Evolutionary conservation across 2,797 vertebrate genomes (phyloP).

Genomic region (Lepilemur septentrionalis): DNA sequence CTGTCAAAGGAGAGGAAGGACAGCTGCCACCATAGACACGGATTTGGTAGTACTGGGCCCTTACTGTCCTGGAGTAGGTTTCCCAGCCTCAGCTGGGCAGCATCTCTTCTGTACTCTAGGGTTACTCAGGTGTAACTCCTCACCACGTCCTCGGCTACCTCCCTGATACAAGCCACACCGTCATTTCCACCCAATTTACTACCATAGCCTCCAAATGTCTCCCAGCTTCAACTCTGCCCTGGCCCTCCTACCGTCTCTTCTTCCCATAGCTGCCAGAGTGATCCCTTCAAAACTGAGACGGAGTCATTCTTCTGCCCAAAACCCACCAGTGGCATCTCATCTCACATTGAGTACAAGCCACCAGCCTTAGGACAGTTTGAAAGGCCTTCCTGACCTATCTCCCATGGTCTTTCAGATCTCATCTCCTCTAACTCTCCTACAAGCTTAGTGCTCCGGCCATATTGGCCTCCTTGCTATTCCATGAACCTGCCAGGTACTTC

Average conservation of each 20-base stretch:
- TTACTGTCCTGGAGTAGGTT: background rate
- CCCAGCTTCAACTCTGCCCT: background rate
- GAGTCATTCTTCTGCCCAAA: background rate
- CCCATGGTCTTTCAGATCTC: background rate
- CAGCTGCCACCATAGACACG: background rate
- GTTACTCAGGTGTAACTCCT: background rate
- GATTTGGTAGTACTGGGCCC: background rate
- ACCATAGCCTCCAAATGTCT: background rate
- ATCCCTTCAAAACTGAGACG: background rate
- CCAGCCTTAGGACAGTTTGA: background rate
- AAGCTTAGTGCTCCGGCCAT: background rate
- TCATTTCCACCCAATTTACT: background rate
- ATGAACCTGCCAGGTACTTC: background rate
- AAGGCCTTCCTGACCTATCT: background rate
- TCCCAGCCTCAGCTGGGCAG: background rate
- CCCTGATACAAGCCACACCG: background rate
- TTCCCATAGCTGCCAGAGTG: background rate
- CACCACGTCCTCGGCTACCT: background rate
- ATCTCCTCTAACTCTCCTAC: background rate
- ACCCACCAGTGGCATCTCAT: background rate
- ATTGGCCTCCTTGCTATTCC: background rate
- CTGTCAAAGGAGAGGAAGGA: background rate
- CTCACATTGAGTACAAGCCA: accelerated
- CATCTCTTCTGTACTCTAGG: background rate
- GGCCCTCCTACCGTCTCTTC: background rate